These are phyloP conservation scores for Coregonus clupeaformis DNA, from an alignment of 2,113 vertebrate species.

Conservation along the genomic window DNA sequence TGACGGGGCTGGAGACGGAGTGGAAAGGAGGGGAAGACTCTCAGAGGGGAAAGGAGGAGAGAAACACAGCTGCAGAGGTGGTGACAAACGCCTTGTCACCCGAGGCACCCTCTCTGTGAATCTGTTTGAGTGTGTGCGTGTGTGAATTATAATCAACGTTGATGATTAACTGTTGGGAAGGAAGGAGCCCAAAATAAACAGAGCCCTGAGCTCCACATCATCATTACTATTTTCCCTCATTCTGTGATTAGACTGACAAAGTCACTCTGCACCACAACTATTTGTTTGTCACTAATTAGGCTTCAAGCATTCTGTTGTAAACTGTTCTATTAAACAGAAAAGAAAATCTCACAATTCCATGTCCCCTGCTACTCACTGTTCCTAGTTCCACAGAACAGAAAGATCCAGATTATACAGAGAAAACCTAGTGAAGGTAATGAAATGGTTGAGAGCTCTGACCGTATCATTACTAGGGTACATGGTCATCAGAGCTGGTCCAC, in stretches of 20 bases:
- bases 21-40: background rate
- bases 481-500: constrained; percentile 40
- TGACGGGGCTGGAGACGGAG: constrained; percentile 20
- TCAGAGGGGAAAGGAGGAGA: background rate
- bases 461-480: constrained; percentile 32
- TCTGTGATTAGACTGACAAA: constrained; percentile 27
- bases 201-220: constrained; percentile 28
- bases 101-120: constrained; percentile 24
- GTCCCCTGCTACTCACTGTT: background rate
- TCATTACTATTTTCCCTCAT: constrained; percentile 10
- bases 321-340: constrained; percentile 3
- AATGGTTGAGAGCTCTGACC: constrained; percentile 55
- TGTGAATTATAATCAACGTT: constrained; percentile 43
- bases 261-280: background rate
- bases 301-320: background rate
- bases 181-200: constrained; percentile 28
- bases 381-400: background rate
- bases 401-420: background rate
- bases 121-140: constrained; percentile 3
- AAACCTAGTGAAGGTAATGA: constrained; percentile 28
- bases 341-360: background rate
- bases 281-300: constrained; percentile 6
- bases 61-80: constrained; percentile 13
- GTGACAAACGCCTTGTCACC: constrained; percentile 44
- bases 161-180: constrained; percentile 31